phyloP scores from a whole-genome alignment of 2,797 vertebrate species.

The Parauchenoglanis punctatus region DNA sequence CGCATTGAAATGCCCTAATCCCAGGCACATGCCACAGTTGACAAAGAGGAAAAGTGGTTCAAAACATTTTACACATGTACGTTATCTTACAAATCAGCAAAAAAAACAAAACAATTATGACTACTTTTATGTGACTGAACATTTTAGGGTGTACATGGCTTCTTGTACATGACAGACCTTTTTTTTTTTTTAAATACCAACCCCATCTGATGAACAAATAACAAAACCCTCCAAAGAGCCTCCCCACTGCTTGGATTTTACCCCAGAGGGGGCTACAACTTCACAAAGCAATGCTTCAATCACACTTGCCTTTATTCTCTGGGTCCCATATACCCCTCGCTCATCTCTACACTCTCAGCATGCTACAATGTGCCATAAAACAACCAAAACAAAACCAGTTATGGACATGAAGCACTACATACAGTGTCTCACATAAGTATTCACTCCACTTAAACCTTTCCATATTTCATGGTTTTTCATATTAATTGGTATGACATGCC shows the following conservation, averaged over 20 bases:
- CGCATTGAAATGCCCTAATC: conserved; percentile 81
- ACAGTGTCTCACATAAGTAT: too few relatives aligned
- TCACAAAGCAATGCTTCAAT: conserved; percentile 69
- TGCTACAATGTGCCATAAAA: not conserved
- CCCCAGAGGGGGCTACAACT: conserved; percentile 67
- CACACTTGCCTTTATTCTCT: conserved; percentile 49
- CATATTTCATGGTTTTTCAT: not conserved
- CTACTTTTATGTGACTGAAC: not conserved
- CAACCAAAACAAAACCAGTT: not conserved
- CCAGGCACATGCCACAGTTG: conserved; percentile 75
- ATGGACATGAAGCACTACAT: not conserved
- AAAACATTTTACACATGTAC: not conserved
- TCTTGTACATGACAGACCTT: not conserved
- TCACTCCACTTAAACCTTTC: not conserved
- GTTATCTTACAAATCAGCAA: not conserved
- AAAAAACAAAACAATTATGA: not conserved
- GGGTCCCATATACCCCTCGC: conserved; percentile 40
- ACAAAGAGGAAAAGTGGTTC: conserved; percentile 59
- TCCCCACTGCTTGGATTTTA: conserved; percentile 69
- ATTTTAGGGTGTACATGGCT: not conserved
- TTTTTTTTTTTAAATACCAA: conserved; percentile 19
- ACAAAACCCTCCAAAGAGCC: conserved; percentile 47
- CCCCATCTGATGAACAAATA: conserved; percentile 58
- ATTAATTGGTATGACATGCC: not conserved
- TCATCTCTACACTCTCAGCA: not conserved